These are phyloP conservation scores for Myotis vivesi DNA, from an alignment of 2,797 vertebrate species.

Conservation along the genomic window DNA sequence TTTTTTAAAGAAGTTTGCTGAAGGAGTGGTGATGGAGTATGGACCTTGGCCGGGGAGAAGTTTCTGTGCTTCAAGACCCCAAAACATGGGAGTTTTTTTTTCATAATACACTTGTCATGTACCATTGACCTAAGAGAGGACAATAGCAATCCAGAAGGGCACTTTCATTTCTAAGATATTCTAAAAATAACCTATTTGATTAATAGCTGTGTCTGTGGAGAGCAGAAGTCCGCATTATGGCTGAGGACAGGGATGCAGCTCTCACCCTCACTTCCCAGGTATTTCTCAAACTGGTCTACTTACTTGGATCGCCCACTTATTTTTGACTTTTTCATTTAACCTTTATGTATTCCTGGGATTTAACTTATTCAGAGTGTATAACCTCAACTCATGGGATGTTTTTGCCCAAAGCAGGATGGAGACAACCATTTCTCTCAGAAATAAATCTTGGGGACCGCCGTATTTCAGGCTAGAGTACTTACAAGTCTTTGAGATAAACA, in stretches of 20 bases:
- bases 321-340: constrained; percentile 47
- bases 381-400: constrained; percentile 20
- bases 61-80: constrained; percentile 34
- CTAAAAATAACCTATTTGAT: constrained; percentile 70
- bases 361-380: constrained; percentile 48
- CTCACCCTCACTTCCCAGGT: background rate
- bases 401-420: constrained; percentile 36
- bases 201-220: constrained; percentile 55
- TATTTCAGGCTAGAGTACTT: background rate
- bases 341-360: constrained; percentile 34
- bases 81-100: background rate
- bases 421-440: constrained; percentile 14
- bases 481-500: constrained; percentile 34
- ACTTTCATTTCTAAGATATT: constrained; percentile 50
- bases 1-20: background rate
- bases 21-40: background rate
- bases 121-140: constrained; percentile 48
- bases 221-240: background rate
- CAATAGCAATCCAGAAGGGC: constrained; percentile 33
- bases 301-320: background rate
- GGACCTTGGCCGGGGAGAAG: background rate
- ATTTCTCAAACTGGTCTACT: constrained; percentile 28
- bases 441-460: background rate
- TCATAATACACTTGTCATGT: constrained; percentile 39
- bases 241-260: background rate